A percentile compares a stretch with the other conserved stretches of the same genome.
These are phyloP conservation scores for Frieseomelitta varia DNA, from an alignment of 1,140 invertebrate species.

Conservation along the genomic window DNA sequence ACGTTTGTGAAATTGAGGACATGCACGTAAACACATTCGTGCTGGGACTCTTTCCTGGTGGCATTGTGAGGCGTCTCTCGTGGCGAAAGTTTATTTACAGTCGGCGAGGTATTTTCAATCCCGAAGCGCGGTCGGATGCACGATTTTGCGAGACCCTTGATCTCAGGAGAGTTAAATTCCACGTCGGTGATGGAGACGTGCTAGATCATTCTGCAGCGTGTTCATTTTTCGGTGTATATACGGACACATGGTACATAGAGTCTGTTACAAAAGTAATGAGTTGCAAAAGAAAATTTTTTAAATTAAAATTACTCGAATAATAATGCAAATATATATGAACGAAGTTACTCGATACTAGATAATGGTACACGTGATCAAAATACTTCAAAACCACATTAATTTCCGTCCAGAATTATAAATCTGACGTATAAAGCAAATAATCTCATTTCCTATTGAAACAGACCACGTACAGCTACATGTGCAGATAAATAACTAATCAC, in stretches of 20 bases:
- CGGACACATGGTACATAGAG: background rate
- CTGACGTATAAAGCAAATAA: background rate
- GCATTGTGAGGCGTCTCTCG: slow-evolving; percentile 54
- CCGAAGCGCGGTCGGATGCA: slow-evolving; percentile 55
- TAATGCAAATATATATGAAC: no score
- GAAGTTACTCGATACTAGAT: no score
- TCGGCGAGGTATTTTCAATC: slow-evolving; percentile 70
- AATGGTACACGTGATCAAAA: background rate
- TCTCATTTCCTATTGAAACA: background rate
- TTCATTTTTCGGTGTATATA: background rate
- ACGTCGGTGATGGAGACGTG: slow-evolving; percentile 4
- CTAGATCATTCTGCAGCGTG: background rate
- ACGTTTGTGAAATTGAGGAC: slow-evolving; percentile 79
- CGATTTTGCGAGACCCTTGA: slow-evolving; percentile 66
- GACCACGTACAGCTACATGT: background rate
- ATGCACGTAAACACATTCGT: slow-evolving; percentile 53
- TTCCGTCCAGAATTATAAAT: background rate
- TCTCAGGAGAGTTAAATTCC: slow-evolving; percentile 49
- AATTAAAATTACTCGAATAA: no score
- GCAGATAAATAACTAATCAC: slow-evolving; percentile 49
- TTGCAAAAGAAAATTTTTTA: no score
- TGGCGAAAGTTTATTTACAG: slow-evolving; percentile 74
- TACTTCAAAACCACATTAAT: background rate
- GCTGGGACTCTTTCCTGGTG: slow-evolving; percentile 34
- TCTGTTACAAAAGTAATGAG: no score